Conservation (phyloP, 2,888 invertebrate species). For the Aspidiotus rigidus region DNA sequence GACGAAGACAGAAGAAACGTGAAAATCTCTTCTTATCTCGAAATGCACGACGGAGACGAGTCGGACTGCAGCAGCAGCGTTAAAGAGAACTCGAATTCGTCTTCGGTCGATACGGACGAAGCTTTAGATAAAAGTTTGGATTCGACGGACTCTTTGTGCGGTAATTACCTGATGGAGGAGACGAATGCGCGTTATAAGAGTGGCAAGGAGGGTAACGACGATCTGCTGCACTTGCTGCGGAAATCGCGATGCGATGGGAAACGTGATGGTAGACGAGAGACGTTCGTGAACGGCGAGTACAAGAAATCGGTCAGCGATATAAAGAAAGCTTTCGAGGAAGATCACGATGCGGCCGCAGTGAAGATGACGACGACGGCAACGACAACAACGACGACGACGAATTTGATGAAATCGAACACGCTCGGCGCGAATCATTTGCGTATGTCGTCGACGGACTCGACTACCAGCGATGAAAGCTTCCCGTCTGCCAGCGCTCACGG, state of each 20-base stretch:
- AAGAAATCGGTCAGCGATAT: slow-evolving; percentile 48
- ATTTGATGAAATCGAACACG: background rate
- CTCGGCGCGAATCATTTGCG: slow-evolving; percentile 43
- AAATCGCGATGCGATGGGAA: background rate
- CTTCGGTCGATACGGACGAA: slow-evolving; percentile 27
- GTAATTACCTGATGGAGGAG: slow-evolving; percentile 7
- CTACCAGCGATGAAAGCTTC: slow-evolving; percentile 46
- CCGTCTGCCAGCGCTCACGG: slow-evolving; percentile 39
- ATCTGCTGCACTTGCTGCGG: background rate
- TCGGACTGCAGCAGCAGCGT: slow-evolving; percentile 21
- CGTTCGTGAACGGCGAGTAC: too few relatives aligned
- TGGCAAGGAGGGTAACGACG: background rate
- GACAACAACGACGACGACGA: background rate
- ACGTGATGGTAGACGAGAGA: background rate
- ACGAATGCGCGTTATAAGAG: background rate
- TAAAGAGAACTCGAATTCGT: slow-evolving; percentile 6
- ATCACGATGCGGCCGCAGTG: slow-evolving; percentile 25
- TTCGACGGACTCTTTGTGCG: slow-evolving; percentile 23
- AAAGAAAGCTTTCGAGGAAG: slow-evolving; percentile 51
- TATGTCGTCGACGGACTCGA: slow-evolving; percentile 50
- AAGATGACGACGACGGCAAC: slow-evolving; percentile 1
- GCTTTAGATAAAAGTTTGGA: slow-evolving; percentile 22
- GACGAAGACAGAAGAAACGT: background rate
- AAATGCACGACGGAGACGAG: slow-evolving; percentile 20
- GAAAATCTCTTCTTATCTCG: slow-evolving; percentile 16